These are phyloP conservation scores for Halictus rubicundus DNA, from an alignment of 1,140 invertebrate species.

Conservation along the genomic window DNA sequence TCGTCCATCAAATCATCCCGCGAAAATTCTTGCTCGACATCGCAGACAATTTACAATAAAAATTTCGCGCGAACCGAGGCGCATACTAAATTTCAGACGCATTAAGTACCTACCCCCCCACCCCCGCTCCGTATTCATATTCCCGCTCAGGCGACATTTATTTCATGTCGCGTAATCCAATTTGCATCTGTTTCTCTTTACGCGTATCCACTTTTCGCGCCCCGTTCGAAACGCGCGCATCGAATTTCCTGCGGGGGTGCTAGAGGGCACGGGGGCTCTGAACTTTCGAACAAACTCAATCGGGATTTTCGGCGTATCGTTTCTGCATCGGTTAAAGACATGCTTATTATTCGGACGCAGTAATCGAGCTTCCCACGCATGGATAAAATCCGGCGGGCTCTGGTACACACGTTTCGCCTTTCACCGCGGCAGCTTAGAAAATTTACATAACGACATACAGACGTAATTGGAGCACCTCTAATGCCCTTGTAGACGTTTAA, in stretches of 20 bases:
- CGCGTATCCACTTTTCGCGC: conserved; percentile 26
- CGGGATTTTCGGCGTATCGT: conserved; percentile 35
- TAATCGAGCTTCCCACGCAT: conserved; percentile 38
- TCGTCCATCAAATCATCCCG: no score
- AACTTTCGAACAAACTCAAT: conserved; percentile 49
- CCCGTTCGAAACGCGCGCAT: not conserved
- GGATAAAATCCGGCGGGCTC: conserved; percentile 4
- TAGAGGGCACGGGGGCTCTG: not conserved
- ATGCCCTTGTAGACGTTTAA: conserved; percentile 8
- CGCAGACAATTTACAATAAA: not conserved
- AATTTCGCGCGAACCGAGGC: not conserved
- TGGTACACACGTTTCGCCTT: not conserved
- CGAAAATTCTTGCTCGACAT: not conserved
- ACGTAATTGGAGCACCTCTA: not conserved
- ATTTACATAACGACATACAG: conserved; percentile 26
- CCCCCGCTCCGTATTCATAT: not conserved
- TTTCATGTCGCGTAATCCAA: conserved; percentile 20
- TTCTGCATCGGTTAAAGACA: conserved; percentile 38
- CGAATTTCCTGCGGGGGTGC: not conserved
- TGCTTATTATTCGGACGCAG: conserved; percentile 48
- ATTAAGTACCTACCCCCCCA: no score
- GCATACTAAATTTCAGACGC: not conserved
- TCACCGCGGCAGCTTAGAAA: conserved; percentile 1
- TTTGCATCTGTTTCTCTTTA: conserved; percentile 28
- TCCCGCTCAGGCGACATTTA: not conserved